Evolutionary conservation across 2,113 vertebrate genomes (phyloP).

Genomic region (Tretioscincus oriximinensis): DNA sequence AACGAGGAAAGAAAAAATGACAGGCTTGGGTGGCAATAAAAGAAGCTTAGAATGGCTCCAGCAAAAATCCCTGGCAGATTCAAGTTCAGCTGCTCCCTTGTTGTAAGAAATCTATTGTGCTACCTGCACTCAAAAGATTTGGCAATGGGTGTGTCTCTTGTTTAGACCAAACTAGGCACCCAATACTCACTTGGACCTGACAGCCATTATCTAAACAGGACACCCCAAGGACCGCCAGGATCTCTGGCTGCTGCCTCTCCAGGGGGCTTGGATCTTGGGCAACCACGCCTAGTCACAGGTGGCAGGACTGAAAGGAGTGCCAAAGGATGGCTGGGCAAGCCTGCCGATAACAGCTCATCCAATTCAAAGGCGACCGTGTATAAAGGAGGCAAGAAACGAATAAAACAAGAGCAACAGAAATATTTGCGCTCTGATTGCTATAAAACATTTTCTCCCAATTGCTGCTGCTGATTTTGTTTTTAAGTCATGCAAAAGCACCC

Average conservation of each 20-base stretch:
- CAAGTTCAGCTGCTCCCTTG: slow-evolving; percentile 22
- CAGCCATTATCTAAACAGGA: slow-evolving; percentile 29
- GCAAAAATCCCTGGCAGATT: slow-evolving; percentile 28
- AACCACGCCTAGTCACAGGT: slow-evolving; percentile 3
- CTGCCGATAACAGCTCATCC: slow-evolving; percentile 34
- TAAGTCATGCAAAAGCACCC: too few species aligned
- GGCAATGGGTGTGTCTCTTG: slow-evolving; percentile 75
- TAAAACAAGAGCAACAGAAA: background rate
- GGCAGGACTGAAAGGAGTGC: slow-evolving; percentile 19
- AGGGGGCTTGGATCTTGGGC: background rate
- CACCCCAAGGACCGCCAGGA: background rate
- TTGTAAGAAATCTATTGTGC: slow-evolving; percentile 69
- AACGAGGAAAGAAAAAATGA: background rate
- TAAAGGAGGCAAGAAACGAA: background rate
- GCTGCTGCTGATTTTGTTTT: slow-evolving; percentile 15
- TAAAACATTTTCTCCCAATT: background rate
- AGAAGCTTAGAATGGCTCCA: background rate
- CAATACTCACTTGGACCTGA: slow-evolving; percentile 27
- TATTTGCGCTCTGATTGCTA: slow-evolving; percentile 2
- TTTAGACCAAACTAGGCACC: slow-evolving; percentile 51
- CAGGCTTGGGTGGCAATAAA: slow-evolving; percentile 25
- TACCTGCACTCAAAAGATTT: slow-evolving; percentile 31
- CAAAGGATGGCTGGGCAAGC: slow-evolving; percentile 6
- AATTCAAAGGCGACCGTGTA: background rate
- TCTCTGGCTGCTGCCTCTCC: background rate